Conservation (phyloP, 2,113 vertebrate species). For the Brachypteracias leptosomus region DNA sequence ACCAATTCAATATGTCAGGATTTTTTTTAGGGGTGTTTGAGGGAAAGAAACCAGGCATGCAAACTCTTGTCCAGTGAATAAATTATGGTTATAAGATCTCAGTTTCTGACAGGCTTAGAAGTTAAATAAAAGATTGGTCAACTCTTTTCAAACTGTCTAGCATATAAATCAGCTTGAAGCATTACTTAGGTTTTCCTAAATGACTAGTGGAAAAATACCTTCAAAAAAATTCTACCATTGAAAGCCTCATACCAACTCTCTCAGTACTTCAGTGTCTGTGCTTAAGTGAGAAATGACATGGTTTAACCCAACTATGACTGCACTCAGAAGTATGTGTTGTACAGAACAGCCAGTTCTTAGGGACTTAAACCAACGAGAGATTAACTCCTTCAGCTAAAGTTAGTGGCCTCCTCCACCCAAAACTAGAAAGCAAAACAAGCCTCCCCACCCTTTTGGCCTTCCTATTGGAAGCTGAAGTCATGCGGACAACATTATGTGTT, state of each 20-base stretch:
- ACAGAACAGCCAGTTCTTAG: not conserved
- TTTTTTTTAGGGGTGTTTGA: not conserved
- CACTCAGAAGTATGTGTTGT: not conserved
- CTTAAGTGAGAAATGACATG: not conserved
- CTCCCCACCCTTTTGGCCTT: not conserved
- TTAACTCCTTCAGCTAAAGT: not conserved
- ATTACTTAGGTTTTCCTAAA: not conserved
- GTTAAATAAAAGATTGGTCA: not conserved
- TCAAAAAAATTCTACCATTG: not conserved
- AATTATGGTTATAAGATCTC: not conserved
- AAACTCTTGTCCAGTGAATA: not conserved
- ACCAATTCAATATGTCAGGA: not conserved
- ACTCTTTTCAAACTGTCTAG: not conserved
- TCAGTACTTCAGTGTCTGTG: not conserved
- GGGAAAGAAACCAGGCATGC: not conserved
- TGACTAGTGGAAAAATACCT: not conserved
- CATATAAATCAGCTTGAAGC: not conserved
- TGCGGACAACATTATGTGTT: not conserved
- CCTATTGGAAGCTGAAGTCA: not conserved
- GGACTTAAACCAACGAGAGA: not conserved
- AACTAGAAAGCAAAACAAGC: slow-evolving; percentile 14
- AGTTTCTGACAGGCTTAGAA: not conserved
- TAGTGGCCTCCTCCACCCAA: slow-evolving; percentile 10
- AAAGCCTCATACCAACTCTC: not conserved
- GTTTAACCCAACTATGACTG: not conserved